phyloP scores from a whole-genome alignment of 2,113 vertebrate species.

The Osmerus eperlanus region DNA sequence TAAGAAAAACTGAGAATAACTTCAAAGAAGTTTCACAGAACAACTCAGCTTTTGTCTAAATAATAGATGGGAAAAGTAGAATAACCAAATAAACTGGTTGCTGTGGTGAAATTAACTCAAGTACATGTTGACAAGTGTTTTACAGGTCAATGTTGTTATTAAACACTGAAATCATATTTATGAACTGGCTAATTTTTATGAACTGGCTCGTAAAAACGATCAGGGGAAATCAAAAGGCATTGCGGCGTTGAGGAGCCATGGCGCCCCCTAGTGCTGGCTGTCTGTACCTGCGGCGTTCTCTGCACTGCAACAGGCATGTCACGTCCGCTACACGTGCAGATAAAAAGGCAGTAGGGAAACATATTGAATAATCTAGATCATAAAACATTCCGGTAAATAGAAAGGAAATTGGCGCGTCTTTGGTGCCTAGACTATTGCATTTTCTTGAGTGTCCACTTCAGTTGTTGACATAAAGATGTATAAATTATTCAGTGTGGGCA shows the following conservation, averaged over 20 bases:
- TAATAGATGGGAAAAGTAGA: no score
- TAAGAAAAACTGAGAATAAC: neutral
- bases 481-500: slow-evolving; percentile 17
- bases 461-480: slow-evolving; percentile 6
- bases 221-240: neutral
- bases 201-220: neutral
- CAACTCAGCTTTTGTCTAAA: no score
- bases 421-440: slow-evolving; percentile 23
- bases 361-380: slow-evolving; percentile 15
- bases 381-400: slow-evolving; percentile 10
- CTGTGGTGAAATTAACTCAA: no score
- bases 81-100: no score
- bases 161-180: no score
- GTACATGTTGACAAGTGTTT: no score
- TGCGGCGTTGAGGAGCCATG: no score
- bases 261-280: no score
- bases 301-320: neutral
- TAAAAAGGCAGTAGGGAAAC: slow-evolving; percentile 11
- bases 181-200: no score
- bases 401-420: slow-evolving; percentile 27
- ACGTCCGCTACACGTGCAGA: neutral
- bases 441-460: slow-evolving; percentile 4
- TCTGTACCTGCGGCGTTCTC: no score
- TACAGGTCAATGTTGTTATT: no score
- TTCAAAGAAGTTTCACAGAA: no score